phyloP scores from a whole-genome alignment of 1,140 invertebrate species.

The Drosophila quadrilineata region DNA sequence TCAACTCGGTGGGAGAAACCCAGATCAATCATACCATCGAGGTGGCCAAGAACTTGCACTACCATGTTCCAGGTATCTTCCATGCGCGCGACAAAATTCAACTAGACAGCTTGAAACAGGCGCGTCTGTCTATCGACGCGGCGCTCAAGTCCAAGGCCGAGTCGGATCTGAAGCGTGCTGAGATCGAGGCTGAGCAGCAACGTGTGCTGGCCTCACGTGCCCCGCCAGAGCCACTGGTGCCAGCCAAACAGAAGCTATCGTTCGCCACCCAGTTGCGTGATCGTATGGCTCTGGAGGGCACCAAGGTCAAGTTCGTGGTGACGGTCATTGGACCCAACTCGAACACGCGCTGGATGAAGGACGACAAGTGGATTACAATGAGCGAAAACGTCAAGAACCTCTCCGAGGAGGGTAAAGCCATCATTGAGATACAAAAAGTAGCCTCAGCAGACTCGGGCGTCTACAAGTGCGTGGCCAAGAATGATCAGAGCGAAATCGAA shows the following conservation, averaged over 20 bases:
- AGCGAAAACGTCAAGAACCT: conserved; percentile 67
- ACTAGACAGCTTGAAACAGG: conserved; percentile 67
- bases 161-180: conserved; percentile 69
- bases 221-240: conserved; percentile 66
- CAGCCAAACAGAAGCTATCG: conserved; percentile 72
- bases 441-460: conserved; percentile 66
- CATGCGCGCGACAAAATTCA: conserved; percentile 67
- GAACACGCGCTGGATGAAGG: conserved; percentile 91
- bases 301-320: conserved; percentile 91
- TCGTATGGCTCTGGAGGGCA: conserved; percentile 87
- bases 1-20: conserved; percentile 86
- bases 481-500: conserved; percentile 76
- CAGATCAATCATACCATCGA: conserved; percentile 74
- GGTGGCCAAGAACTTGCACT: conserved; percentile 72
- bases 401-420: conserved; percentile 73
- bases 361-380: conserved; percentile 83
- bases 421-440: conserved; percentile 63
- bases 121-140: conserved; percentile 64
- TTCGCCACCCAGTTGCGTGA: conserved; percentile 92
- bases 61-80: conserved; percentile 74
- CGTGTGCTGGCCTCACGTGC: conserved; percentile 49
- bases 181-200: conserved; percentile 61
- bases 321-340: conserved; percentile 91
- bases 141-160: conserved; percentile 66
- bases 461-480: conserved; percentile 78